phyloP scores from a whole-genome alignment of 37 sponge, comb jelly and placozoan genomes.

The Diacarnus erythraeanus region DNA sequence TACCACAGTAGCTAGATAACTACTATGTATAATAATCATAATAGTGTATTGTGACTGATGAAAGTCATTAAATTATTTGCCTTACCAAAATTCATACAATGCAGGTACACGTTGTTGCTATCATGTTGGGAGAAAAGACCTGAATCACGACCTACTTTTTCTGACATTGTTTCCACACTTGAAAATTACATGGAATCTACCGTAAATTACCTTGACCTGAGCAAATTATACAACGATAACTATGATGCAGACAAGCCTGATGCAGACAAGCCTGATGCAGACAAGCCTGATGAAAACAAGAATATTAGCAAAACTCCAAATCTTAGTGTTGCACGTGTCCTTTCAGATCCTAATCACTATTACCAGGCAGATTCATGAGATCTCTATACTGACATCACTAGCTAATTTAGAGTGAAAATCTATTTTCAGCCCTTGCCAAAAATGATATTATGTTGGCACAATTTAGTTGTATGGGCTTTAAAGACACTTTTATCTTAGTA shows the following conservation, averaged over 20 bases:
- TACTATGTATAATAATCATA: too few species aligned
- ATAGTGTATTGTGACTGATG: too few species aligned
- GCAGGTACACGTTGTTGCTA: not conserved
- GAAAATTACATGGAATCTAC: not conserved
- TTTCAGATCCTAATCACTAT: not conserved
- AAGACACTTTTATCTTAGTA: too few species aligned
- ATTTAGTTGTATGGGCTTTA: too few species aligned
- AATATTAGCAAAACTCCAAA: too few species aligned
- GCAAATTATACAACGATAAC: not conserved
- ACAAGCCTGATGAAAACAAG: not conserved
- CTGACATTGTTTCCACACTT: not conserved
- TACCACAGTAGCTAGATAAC: too few species aligned
- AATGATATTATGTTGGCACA: too few species aligned
- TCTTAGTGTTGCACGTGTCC: not conserved
- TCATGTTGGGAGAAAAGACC: conserved; percentile 4
- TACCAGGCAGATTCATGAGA: not conserved
- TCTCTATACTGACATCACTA: not conserved
- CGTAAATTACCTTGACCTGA: conserved; percentile 14
- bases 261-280: not conserved
- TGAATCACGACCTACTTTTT: not conserved
- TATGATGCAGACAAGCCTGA: not conserved
- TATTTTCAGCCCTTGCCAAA: too few species aligned
- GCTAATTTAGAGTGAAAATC: too few species aligned
- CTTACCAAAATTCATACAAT: too few species aligned
- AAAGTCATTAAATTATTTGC: too few species aligned